These are phyloP conservation scores for Ips nitidus DNA, from an alignment of 1,140 invertebrate species.

Conservation along the genomic window DNA sequence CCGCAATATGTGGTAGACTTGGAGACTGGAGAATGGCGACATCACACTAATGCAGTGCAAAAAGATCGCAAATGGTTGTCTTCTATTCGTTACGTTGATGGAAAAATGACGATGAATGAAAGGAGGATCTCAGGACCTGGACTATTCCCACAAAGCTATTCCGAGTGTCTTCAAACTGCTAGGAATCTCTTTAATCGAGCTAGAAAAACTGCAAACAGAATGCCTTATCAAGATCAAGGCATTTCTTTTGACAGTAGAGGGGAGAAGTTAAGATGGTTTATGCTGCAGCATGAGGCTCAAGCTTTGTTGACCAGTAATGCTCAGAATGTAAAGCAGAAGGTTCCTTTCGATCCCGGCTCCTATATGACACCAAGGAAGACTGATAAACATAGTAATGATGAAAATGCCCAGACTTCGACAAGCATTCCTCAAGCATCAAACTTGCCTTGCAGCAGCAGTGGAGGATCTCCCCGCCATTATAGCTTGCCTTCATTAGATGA, in stretches of 20 bases:
- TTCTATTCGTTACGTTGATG: conserved; percentile 65
- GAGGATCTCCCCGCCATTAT: conserved; percentile 59
- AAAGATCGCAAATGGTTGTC: conserved; percentile 82
- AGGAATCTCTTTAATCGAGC: conserved; percentile 76
- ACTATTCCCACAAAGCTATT: conserved; percentile 69
- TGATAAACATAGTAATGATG: conserved; percentile 29
- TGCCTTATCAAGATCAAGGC: conserved; percentile 71
- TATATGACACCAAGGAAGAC: conserved; percentile 40
- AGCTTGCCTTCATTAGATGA: conserved; percentile 64
- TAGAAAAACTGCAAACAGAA: conserved; percentile 73
- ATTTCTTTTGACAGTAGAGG: conserved; percentile 66
- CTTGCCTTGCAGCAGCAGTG: conserved; percentile 2
- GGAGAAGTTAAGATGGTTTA: conserved; percentile 77
- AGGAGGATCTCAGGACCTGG: conserved; percentile 68
- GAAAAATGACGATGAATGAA: conserved; percentile 73
- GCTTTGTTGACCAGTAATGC: conserved; percentile 70
- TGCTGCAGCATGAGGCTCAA: conserved; percentile 77
- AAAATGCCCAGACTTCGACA: conserved; percentile 13
- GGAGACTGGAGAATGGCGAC: conserved; percentile 88
- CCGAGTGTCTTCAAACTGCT: conserved; percentile 77
- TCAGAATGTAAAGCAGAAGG: conserved; percentile 71
- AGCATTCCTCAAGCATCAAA: conserved; percentile 14
- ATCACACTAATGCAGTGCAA: conserved; percentile 75
- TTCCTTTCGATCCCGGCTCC: conserved; percentile 67
- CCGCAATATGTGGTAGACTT: conserved; percentile 85